These are phyloP conservation scores for Pocillopora verrucosa DNA, from an alignment of 64 coral and sea anemone species.

Conservation along the genomic window DNA sequence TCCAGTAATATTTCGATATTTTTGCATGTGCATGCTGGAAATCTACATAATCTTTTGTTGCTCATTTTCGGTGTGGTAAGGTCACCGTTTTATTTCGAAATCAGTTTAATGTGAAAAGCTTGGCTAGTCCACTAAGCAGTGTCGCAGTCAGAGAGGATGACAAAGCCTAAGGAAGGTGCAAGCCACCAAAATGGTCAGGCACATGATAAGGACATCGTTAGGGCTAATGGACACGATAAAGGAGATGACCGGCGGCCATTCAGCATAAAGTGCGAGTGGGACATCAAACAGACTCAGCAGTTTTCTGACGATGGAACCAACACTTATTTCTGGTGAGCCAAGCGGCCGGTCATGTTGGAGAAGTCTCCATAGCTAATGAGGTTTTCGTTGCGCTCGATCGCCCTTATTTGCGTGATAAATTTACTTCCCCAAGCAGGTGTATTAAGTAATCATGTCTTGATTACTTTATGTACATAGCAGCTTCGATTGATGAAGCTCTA, in stretches of 20 bases:
- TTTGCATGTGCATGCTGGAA: background rate
- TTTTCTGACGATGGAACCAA: constrained; percentile 92
- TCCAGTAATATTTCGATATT: background rate
- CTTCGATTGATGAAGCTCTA: background rate
- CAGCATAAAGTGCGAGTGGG: constrained; percentile 83
- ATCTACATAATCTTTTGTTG: background rate
- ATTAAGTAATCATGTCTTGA: background rate
- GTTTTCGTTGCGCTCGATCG: no score
- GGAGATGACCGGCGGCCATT: constrained; percentile 59
- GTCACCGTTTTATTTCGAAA: background rate
- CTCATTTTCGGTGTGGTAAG: background rate
- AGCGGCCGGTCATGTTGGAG: background rate
- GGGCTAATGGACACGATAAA: constrained; percentile 9
- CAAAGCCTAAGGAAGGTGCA: constrained; percentile 12
- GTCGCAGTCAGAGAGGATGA: background rate
- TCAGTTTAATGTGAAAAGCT: background rate
- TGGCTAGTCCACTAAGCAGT: background rate
- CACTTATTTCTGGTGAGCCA: constrained; percentile 86
- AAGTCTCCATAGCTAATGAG: no score
- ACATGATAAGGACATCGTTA: constrained; percentile 16
- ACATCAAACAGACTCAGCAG: constrained; percentile 81
- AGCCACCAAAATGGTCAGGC: background rate
- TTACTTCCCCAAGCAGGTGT: background rate
- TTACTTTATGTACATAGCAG: background rate
- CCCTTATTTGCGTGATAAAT: background rate